Conservation (phyloP, 2,888 invertebrate genomes). For the Horisme vitalbata region DNA sequence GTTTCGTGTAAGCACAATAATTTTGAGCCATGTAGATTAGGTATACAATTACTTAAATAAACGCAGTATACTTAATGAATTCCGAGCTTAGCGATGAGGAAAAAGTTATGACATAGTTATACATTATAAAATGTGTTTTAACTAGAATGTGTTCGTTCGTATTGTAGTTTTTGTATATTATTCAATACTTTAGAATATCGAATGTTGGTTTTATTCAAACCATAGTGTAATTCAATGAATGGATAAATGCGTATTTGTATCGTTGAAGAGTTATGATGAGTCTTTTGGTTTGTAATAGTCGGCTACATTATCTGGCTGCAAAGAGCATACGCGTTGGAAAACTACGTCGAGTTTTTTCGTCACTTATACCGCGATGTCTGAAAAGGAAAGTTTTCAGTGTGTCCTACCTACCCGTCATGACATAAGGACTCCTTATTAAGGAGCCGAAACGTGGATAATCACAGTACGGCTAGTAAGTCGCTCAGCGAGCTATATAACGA, state of each 20-base stretch:
- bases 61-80: conserved; percentile 40
- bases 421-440: too few species aligned
- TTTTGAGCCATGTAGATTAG: conserved; percentile 47
- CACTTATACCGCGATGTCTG: too few species aligned
- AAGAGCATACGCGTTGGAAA: too few species aligned
- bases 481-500: too few species aligned
- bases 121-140: conserved; percentile 38
- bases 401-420: too few species aligned
- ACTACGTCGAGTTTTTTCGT: too few species aligned
- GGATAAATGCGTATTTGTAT: conserved; percentile 10
- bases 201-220: conserved; percentile 18
- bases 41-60: conserved; percentile 42
- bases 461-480: too few species aligned
- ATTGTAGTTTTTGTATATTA: conserved; percentile 31
- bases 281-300: neutral
- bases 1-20: conserved; percentile 56
- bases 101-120: conserved; percentile 49
- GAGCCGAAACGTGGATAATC: too few species aligned
- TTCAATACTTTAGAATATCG: conserved; percentile 14
- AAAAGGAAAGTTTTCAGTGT: too few species aligned
- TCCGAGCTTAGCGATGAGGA: conserved; percentile 60
- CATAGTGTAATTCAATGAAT: conserved; percentile 4
- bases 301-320: too few species aligned
- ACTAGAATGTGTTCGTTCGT: conserved; percentile 55
- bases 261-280: conserved; percentile 4